phyloP scores from a whole-genome alignment of 2,797 vertebrate species.

The Thalassophryne amazonica region DNA sequence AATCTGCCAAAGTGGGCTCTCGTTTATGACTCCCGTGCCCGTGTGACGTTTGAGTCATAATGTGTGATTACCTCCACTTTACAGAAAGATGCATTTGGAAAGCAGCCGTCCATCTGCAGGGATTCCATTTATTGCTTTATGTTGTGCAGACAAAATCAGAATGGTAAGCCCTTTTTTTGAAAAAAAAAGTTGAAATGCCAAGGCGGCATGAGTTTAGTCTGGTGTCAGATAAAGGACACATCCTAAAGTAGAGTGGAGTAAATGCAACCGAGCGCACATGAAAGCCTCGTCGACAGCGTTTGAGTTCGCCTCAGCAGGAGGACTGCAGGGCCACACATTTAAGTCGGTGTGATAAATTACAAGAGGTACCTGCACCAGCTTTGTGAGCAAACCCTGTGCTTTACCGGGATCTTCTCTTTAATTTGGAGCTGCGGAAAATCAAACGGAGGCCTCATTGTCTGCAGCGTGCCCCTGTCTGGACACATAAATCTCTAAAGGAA shows the following conservation, averaged over 20 bases:
- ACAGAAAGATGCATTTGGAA: constrained; percentile 41
- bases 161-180: constrained; percentile 21
- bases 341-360: constrained; percentile 67
- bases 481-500: constrained; percentile 33
- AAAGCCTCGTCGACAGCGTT: constrained; percentile 35
- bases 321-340: constrained; percentile 44
- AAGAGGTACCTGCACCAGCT: constrained; percentile 24
- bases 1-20: constrained; percentile 51
- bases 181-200: constrained; percentile 40
- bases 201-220: constrained; percentile 2
- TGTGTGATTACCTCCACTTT: constrained; percentile 55
- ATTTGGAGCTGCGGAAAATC: constrained; percentile 39
- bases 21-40: constrained; percentile 52
- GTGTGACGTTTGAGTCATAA: constrained; percentile 55
- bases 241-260: constrained; percentile 18
- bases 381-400: constrained; percentile 51
- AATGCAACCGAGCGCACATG: constrained; percentile 34
- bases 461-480: constrained; percentile 2
- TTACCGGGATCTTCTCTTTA: constrained; percentile 35
- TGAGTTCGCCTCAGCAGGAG: no score
- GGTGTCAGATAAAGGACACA: constrained; percentile 50
- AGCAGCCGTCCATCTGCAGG: constrained; percentile 20
- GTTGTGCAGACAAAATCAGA: constrained; percentile 23
- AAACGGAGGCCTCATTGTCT: constrained; percentile 18
- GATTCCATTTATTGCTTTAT: constrained; percentile 45